Conservation (phyloP, 2,113 vertebrate species). For the Mirza zaza region DNA sequence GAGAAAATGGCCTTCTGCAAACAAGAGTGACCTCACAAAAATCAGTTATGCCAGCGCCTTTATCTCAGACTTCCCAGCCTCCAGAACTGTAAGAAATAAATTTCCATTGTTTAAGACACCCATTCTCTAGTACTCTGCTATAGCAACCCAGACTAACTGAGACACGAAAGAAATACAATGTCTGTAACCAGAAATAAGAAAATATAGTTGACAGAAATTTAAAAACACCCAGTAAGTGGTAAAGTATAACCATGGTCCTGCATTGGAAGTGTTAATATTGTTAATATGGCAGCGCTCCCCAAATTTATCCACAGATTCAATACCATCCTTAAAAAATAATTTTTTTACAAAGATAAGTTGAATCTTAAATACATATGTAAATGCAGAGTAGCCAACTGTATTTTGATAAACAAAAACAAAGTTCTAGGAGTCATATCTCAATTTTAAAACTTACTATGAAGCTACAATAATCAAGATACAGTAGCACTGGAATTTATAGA, state of each 20-base stretch:
- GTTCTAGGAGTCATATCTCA: neutral
- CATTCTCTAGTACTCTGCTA: neutral
- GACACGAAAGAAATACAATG: neutral
- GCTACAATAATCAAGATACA: neutral
- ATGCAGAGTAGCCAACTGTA: neutral
- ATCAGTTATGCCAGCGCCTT: neutral
- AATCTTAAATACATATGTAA: neutral
- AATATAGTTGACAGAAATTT: neutral
- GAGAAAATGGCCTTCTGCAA: neutral
- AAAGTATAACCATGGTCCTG: neutral
- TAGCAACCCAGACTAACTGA: neutral
- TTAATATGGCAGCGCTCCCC: neutral
- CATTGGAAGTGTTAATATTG: neutral
- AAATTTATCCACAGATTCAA: neutral
- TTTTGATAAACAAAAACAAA: neutral
- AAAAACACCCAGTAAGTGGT: neutral
- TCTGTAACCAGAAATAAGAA: neutral
- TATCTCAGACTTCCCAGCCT: neutral
- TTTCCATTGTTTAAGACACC: neutral
- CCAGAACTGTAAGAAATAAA: neutral
- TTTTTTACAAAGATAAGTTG: neutral
- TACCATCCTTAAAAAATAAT: neutral
- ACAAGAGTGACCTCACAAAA: neutral
- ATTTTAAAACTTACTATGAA: neutral
- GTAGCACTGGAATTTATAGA: neutral